Base-by-base conservation (phyloP, 2,797 vertebrate species). In the Austrolebias charrua region DNA sequence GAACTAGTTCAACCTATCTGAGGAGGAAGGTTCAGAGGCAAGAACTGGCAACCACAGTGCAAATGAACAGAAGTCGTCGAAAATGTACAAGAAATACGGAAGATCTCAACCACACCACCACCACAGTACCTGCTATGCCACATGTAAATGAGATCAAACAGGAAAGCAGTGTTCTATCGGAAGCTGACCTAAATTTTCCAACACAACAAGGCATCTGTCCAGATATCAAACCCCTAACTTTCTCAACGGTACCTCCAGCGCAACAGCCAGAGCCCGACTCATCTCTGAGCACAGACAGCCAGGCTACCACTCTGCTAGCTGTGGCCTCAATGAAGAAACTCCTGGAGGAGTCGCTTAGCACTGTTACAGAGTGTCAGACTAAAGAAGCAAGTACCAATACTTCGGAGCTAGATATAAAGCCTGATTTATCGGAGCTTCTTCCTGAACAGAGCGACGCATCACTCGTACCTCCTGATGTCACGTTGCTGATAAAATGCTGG, bases 311-410 rank as follows among this genome's bases (percentile, higher is more conserved):
- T 18, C 87, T 93, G 71, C 83, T 91, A 5, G 93, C 90, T 1
- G 91, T 94, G 69, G 91, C 92, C 50, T 93, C 92, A 0, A 93
- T 93, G 93, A 93, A 93, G 76, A 93, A 92, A 35, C 91, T 92
- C 6, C 80, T 92, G 79, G 92, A 93, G 61, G 92, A 94, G 55
- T 92, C 91, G 0, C 86, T 93, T 6, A 91, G 82, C 76, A 86
- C 82, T 0, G 89, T 91, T 33, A 63, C 66, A 0, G 89, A 91
- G n/a, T 75, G 60, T 51, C 77, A 82, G 31, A 53, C 12, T 0
- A 53, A 55, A n/a, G 61, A 63, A 52, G 87, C 57, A 1, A 38
- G 4, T 1, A 79, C 89, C 2, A 82, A 85, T 0, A 33, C 15
- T 10, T 19, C 48, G 1, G 77, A 82, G 15, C 46, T 60, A 7